Base-by-base conservation (phyloP, 2,888 invertebrate species). In the Troilus luridus region DNA sequence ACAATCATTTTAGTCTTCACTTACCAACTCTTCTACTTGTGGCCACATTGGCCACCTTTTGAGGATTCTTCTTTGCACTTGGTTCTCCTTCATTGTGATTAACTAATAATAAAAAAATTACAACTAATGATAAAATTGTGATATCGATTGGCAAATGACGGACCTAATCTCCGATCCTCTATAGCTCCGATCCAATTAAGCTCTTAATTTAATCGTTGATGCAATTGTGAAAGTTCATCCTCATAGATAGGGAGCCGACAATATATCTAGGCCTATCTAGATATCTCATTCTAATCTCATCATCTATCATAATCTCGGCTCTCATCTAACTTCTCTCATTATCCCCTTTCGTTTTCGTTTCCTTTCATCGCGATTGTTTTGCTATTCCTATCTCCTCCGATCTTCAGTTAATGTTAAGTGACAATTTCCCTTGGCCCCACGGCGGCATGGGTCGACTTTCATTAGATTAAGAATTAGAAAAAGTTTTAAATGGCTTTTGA, bases 321-420 rank as follows among this genome's bases (percentile, higher is more conserved):
- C 56, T 85, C 85, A 56, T 85, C 85, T 58, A 11, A 58, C 56
- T n/a, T 85, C 56, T n/a, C 56, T 56, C 56, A 85, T 56, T 56
- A 85, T 56, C 85, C 21, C 85, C 56, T 85, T 85, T 85, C 56
- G 85, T 21, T 85, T 85, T 85, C 85, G 56, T 85, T 85, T 85
- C 72, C 72, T 77, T 77, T 77, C 72, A 41, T 77, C 27, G 72
- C 72, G 41, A 77, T 77, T 77, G 72, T 77, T 77, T 17, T 41
- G 72, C 17, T 41, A 27, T 77, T 77, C 41, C 41, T 77, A 77
- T 77, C 72, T 77, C 67, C 3, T 27, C 14, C 12, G 14, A 77
- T 41, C 72, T 77, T 77, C 72, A 7, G 7, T 7, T 17, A 77
- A 41, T 41, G 41, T 19, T 41, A 77, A 41, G 2, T 27, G 27